These are phyloP conservation scores for Ypsolopha sequella DNA, from an alignment of 2,888 invertebrate species.

Conservation along the genomic window DNA sequence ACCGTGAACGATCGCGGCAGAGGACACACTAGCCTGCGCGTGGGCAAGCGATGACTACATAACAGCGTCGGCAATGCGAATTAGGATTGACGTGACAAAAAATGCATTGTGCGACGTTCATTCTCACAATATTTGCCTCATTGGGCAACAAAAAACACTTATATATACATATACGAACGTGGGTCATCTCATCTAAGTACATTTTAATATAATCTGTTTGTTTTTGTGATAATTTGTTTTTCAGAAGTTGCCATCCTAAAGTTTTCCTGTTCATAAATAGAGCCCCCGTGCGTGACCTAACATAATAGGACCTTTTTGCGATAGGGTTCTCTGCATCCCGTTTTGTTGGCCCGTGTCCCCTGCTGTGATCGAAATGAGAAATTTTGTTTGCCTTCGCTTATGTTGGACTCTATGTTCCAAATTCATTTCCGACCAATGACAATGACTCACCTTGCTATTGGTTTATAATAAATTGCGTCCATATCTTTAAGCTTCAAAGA, in stretches of 20 bases:
- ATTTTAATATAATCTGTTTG: background rate
- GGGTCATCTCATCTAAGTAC: too few species aligned
- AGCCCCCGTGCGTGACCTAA: background rate
- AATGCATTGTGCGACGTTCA: conserved; percentile 22
- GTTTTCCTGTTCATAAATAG: background rate
- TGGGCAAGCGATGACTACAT: conserved; percentile 34
- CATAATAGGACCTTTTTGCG: background rate
- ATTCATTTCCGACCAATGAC: background rate
- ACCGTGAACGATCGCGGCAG: conserved; percentile 58
- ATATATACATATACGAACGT: background rate
- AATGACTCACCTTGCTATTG: conserved; percentile 1
- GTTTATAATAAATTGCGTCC: background rate
- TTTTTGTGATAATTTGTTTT: conserved; percentile 1
- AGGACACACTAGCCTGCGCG: conserved; percentile 29
- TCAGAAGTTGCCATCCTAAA: background rate
- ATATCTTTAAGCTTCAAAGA: conserved; percentile 1
- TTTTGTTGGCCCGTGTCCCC: background rate
- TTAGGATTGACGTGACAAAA: conserved; percentile 29
- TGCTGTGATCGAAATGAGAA: conserved; percentile 1
- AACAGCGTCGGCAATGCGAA: conserved; percentile 25
- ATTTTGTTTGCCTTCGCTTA: background rate
- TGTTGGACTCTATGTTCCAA: background rate
- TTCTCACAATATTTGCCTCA: conserved; percentile 17
- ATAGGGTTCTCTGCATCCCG: background rate
- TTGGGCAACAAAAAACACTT: conserved; percentile 16